Evolutionary conservation across 2,888 invertebrate genomes (phyloP).

Genomic region (Cyclophora albipunctata): DNA sequence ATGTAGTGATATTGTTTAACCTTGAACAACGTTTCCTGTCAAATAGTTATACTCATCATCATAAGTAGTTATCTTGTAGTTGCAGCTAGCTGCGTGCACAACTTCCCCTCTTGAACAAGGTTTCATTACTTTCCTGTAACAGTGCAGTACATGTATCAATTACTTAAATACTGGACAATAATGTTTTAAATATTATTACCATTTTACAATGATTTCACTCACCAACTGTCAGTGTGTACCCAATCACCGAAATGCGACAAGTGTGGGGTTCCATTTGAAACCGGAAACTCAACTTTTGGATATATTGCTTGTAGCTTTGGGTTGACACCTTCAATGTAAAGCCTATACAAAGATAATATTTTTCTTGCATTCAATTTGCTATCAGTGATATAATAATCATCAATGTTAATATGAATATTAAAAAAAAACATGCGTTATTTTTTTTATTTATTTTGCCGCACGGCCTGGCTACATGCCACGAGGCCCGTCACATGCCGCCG

Average conservation of each 20-base stretch:
- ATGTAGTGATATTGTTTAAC: constrained; percentile 51
- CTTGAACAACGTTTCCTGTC: constrained; percentile 84
- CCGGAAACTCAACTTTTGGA: constrained; percentile 83
- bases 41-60: constrained; percentile 79
- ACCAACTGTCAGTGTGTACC: constrained; percentile 85
- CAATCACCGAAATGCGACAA: constrained; percentile 87
- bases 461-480: no score
- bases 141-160: no score
- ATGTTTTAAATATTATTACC: no score
- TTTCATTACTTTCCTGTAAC: no score
- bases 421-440: no score
- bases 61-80: constrained; percentile 7
- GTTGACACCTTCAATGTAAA: constrained; percentile 83
- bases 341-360: constrained; percentile 44
- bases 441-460: no score
- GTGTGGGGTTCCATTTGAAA: constrained; percentile 88
- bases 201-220: constrained; percentile 2
- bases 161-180: no score
- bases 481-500: no score
- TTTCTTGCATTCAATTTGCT: no score
- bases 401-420: no score
- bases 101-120: no score
- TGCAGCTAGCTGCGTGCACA: constrained; percentile 1
- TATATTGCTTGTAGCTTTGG: constrained; percentile 82
- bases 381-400: no score